Evolutionary conservation across 2,888 invertebrate species (phyloP).

Genomic region (Schizaphis graminum): DNA sequence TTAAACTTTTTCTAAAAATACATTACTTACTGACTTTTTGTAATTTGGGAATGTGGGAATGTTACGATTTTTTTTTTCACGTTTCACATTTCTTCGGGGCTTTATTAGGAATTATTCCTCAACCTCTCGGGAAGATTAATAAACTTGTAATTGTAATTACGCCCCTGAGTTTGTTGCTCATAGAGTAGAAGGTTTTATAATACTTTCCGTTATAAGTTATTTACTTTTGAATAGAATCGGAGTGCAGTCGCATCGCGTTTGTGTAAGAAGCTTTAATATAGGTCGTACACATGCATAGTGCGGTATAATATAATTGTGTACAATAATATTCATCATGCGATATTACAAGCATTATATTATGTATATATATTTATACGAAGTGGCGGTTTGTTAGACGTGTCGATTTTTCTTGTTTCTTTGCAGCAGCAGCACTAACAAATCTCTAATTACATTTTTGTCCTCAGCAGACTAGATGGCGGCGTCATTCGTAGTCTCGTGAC

Average conservation of each 20-base stretch:
- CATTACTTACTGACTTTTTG: not conserved
- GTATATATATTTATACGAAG: not conserved
- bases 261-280: not conserved
- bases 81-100: not conserved
- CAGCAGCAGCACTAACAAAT: not conserved
- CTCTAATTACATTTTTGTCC: conserved; percentile 25
- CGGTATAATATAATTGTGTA: not conserved
- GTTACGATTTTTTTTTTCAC: too few species aligned
- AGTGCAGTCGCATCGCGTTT: not conserved
- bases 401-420: not conserved
- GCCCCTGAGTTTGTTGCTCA: not conserved
- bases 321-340: not conserved
- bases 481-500: not conserved
- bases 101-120: not conserved
- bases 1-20: not conserved
- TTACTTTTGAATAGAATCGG: not conserved
- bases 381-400: not conserved
- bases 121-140: not conserved
- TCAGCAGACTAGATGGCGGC: conserved; percentile 27
- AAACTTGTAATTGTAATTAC: not conserved
- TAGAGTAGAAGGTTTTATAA: not conserved
- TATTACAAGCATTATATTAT: not conserved
- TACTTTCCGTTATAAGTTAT: not conserved
- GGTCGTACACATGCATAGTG: not conserved
- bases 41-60: too few species aligned